phyloP scores from a whole-genome alignment of 2,113 vertebrate genomes.

The Pomatorhinus ruficollis region DNA sequence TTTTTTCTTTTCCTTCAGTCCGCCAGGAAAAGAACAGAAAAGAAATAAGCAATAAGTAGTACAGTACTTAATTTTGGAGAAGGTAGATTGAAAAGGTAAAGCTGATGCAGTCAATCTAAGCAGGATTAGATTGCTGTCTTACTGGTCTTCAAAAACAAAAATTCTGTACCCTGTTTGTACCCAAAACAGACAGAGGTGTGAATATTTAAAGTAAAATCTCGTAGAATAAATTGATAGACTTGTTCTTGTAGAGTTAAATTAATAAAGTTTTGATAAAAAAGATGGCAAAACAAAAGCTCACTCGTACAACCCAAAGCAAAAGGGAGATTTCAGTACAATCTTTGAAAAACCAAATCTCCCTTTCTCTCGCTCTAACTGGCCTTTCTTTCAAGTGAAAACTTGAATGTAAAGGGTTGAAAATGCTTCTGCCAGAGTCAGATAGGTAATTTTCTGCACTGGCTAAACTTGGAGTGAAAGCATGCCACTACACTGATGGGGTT shows the following conservation, averaged over 20 bases:
- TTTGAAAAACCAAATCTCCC: background rate
- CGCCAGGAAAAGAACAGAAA: background rate
- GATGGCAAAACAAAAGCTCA: background rate
- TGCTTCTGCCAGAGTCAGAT: background rate
- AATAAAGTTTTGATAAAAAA: background rate
- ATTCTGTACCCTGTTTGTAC: background rate
- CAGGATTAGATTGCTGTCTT: background rate
- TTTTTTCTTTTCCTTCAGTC: background rate
- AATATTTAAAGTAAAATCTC: background rate
- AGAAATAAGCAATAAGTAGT: background rate
- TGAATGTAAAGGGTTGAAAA: background rate
- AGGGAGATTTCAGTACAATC: background rate
- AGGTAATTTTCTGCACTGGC: background rate
- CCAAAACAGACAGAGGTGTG: background rate
- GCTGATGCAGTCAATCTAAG: background rate
- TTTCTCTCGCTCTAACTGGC: background rate
- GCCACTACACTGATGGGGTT: background rate
- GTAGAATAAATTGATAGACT: background rate
- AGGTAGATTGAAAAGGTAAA: background rate
- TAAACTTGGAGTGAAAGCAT: background rate
- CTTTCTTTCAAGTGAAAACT: background rate
- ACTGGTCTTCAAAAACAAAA: background rate
- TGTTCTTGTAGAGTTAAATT: background rate
- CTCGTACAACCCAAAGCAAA: background rate
- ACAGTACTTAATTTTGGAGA: background rate